Evolutionary conservation across 2,797 vertebrate genomes (phyloP).

Genomic region (Tinamus major): DNA sequence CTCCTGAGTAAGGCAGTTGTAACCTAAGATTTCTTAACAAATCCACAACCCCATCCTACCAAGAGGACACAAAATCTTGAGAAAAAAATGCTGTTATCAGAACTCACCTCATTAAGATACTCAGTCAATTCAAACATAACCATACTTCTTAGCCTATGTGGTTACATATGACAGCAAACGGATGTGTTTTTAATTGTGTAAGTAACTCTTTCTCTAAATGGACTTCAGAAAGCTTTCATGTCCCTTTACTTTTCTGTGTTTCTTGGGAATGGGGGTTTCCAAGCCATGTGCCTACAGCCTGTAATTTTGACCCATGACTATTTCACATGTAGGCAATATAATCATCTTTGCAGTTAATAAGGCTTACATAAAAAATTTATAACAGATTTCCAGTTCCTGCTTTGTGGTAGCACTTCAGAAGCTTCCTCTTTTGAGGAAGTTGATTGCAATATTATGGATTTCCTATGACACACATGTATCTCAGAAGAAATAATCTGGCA

Average conservation of each 20-base stretch:
- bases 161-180: neutral
- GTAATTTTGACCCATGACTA: neutral
- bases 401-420: neutral
- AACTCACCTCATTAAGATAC: neutral
- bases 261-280: neutral
- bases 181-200: neutral
- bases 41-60: neutral
- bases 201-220: neutral
- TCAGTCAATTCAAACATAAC: neutral
- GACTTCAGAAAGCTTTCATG: neutral
- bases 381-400: neutral
- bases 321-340: neutral
- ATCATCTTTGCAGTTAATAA: neutral
- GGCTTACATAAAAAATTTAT: neutral
- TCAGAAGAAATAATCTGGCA: neutral
- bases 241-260: neutral
- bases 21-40: neutral
- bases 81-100: neutral
- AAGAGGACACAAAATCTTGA: neutral
- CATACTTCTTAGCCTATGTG: neutral
- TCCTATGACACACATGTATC: neutral
- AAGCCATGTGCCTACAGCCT: neutral
- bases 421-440: neutral
- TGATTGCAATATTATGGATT: neutral
- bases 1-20: neutral